Evolutionary conservation across 2,113 vertebrate species (phyloP).

Genomic region (Petrocephalus microphthalmus): DNA sequence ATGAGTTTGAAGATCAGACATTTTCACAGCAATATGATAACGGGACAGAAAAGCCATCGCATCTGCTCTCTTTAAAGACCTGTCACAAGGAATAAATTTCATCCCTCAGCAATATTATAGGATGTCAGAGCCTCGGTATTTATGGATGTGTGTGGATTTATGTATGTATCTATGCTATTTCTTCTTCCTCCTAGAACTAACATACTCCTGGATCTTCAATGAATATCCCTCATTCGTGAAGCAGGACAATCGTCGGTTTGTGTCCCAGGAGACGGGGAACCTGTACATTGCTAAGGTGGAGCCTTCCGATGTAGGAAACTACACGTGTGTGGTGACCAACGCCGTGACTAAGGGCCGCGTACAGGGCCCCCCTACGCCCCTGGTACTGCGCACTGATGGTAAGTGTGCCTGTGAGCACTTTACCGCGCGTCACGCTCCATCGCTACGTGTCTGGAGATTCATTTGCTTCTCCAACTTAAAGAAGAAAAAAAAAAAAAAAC

Average conservation of each 20-base stretch:
- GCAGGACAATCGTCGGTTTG: constrained; percentile 87
- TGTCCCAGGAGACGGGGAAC: constrained; percentile 92
- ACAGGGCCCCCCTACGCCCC: constrained; percentile 82
- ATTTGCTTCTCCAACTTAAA: background rate
- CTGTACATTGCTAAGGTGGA: constrained; percentile 96
- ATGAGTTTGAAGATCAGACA: constrained; percentile 31
- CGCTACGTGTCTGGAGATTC: background rate
- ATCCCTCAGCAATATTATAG: background rate
- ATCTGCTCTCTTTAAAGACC: constrained; percentile 23
- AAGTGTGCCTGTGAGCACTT: constrained; percentile 36
- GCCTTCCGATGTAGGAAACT: constrained; percentile 85
- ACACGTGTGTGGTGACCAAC: constrained; percentile 93
- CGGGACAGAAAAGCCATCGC: constrained; percentile 25
- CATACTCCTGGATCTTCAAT: constrained; percentile 97
- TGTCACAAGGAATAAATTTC: background rate
- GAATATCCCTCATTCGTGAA: constrained; percentile 84
- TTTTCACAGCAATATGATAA: constrained; percentile 45
- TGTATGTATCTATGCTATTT: background rate
- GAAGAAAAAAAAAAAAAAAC: background rate
- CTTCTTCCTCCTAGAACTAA: constrained; percentile 69
- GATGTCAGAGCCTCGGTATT: background rate
- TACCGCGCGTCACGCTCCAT: background rate
- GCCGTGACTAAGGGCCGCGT: constrained; percentile 78
- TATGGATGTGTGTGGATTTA: background rate
- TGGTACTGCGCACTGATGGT: constrained; percentile 88